These are phyloP conservation scores for Bujurquina vittata DNA, from an alignment of 2,113 vertebrate genomes.

Conservation along the genomic window DNA sequence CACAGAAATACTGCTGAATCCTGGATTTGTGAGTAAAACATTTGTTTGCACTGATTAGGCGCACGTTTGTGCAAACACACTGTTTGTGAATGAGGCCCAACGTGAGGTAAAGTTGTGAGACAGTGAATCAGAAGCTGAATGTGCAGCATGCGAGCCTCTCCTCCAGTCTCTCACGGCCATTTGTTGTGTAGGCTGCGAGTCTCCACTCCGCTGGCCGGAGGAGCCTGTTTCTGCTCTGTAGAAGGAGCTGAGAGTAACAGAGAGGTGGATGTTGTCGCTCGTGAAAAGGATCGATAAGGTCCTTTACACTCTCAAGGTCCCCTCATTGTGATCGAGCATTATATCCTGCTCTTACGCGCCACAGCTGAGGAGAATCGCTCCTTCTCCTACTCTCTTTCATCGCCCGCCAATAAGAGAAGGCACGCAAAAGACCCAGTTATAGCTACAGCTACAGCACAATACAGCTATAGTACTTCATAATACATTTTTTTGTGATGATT, in stretches of 20 bases:
- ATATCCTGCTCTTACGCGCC: constrained; percentile 13
- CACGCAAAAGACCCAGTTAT: constrained; percentile 5
- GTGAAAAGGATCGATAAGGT: constrained; percentile 52
- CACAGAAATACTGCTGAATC: not conserved
- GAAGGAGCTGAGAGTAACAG: constrained; percentile 34
- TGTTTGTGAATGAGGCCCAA: not conserved
- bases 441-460: not conserved
- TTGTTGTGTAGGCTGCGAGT: constrained; percentile 48
- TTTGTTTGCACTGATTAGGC: not conserved
- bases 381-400: not conserved
- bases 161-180: constrained; percentile 39
- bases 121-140: constrained; percentile 18
- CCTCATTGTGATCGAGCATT: constrained; percentile 54
- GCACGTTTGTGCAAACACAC: not conserved
- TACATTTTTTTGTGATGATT: not conserved
- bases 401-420: not conserved
- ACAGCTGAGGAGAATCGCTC: not conserved
- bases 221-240: not conserved
- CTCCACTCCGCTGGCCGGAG: constrained; percentile 24
- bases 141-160: constrained; percentile 9
- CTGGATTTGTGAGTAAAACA: not conserved
- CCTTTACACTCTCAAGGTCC: constrained; percentile 44
- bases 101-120: constrained; percentile 30
- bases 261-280: constrained; percentile 31
- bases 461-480: not conserved